Evolutionary conservation across 2,797 vertebrate species (phyloP).

Genomic region (Falco berigora): DNA sequence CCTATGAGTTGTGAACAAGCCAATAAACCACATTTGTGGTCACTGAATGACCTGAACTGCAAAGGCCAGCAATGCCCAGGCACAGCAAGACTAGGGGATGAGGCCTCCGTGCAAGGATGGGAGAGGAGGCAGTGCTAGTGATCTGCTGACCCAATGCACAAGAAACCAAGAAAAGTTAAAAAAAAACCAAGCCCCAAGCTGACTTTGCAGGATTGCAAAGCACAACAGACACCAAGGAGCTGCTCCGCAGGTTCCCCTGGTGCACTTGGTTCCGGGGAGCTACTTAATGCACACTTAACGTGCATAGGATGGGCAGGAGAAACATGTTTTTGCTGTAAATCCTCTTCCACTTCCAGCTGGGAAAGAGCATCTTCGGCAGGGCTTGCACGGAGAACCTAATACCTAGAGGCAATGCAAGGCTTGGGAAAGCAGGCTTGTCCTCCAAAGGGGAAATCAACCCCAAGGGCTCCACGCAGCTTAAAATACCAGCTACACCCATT

Average conservation of each 20-base stretch:
- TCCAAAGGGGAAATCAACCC: background rate
- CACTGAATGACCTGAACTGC: background rate
- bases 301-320: background rate
- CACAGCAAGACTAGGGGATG: background rate
- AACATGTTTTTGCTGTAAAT: background rate
- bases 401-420: background rate
- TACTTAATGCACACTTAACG: accelerated
- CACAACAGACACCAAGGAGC: accelerated
- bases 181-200: accelerated
- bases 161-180: background rate
- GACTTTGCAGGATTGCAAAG: background rate
- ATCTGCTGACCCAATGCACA: accelerated
- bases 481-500: accelerated
- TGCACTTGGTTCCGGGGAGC: background rate
- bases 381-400: background rate
- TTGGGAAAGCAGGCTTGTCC: background rate
- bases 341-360: background rate
- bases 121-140: background rate
- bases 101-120: background rate
- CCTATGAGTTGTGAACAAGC: background rate
- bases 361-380: background rate
- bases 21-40: background rate
- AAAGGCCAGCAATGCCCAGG: accelerated
- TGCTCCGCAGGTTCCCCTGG: background rate
- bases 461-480: background rate